Conservation (phyloP, 2,888 invertebrate genomes). For the Euproctis similis region DNA sequence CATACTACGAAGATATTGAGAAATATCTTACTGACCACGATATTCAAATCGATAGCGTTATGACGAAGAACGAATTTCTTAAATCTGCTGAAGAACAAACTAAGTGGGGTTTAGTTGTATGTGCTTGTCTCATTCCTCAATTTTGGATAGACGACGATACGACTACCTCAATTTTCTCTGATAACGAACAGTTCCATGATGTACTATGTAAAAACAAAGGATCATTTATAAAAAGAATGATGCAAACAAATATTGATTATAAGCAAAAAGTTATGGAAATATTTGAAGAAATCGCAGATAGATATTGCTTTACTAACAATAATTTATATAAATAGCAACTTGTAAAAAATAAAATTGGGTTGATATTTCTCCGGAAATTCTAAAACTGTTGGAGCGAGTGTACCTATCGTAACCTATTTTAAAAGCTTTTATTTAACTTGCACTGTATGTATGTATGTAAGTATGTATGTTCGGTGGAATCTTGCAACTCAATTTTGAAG, state of each 20-base stretch:
- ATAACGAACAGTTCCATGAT: constrained; percentile 69
- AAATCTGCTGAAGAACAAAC: constrained; percentile 64
- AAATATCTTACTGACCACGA: constrained; percentile 48
- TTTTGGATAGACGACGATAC: constrained; percentile 71
- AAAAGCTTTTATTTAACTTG: no score
- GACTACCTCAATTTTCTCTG: constrained; percentile 55
- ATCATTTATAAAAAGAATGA: constrained; percentile 72
- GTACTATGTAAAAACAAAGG: constrained; percentile 72
- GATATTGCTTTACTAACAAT: constrained; percentile 55
- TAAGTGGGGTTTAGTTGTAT: constrained; percentile 71
- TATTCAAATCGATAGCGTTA: constrained; percentile 49
- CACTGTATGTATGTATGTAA: no score
- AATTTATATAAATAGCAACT: no score
- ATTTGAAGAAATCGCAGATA: constrained; percentile 72
- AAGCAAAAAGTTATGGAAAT: constrained; percentile 67
- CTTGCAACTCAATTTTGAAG: no score
- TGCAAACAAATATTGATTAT: constrained; percentile 64
- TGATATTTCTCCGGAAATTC: no score
- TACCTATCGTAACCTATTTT: no score
- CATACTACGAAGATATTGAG: constrained; percentile 72
- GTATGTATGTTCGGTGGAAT: no score
- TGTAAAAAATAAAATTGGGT: no score
- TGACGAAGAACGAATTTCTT: constrained; percentile 58
- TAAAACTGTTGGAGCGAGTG: no score
- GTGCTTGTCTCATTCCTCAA: constrained; percentile 69